Percentiles rank a stretch among this genome's conserved stretches.
Evolutionary conservation across 2,113 vertebrate species (phyloP).

Genomic region (Mastomys coucha): DNA sequence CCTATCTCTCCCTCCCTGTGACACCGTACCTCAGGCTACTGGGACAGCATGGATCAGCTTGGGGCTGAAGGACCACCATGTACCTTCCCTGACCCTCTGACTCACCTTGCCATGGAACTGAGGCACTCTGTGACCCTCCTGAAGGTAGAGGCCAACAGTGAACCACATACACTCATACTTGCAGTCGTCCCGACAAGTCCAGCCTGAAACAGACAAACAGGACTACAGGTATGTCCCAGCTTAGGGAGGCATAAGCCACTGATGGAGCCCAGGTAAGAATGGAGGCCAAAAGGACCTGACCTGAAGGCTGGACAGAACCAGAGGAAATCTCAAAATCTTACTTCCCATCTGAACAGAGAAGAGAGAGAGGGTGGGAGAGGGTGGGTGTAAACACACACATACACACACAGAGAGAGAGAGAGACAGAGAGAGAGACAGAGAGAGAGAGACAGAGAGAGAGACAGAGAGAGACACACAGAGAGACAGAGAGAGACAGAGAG

Average conservation of each 20-base stretch:
- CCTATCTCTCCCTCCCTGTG: not conserved
- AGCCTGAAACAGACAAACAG: slow-evolving; percentile 88
- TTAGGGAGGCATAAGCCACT: not conserved
- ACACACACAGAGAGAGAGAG: not conserved
- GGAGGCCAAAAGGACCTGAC: not conserved
- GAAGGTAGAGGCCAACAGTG: slow-evolving; percentile 94
- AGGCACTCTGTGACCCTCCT: slow-evolving; percentile 93
- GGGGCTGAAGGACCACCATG: not conserved
- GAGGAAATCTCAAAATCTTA: slow-evolving; percentile 27
- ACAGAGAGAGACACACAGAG: not conserved
- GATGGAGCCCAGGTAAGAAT: not conserved
- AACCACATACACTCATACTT: slow-evolving; percentile 98
- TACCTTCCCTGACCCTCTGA: not conserved
- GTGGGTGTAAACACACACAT: not conserved
- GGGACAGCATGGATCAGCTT: not conserved
- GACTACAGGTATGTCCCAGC: not conserved
- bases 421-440: no score
- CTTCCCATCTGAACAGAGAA: not conserved
- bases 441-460: no score
- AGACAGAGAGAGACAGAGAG: no score
- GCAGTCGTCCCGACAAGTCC: slow-evolving; percentile 96
- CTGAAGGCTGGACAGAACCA: not conserved
- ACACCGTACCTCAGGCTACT: not conserved
- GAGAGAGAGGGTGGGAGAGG: not conserved
- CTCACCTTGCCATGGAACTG: slow-evolving; percentile 98